Evolutionary conservation across 2,888 invertebrate species (phyloP), one percentile per base, ranked within the genome.

Genomic region (Baronia brevicornis): DNA sequence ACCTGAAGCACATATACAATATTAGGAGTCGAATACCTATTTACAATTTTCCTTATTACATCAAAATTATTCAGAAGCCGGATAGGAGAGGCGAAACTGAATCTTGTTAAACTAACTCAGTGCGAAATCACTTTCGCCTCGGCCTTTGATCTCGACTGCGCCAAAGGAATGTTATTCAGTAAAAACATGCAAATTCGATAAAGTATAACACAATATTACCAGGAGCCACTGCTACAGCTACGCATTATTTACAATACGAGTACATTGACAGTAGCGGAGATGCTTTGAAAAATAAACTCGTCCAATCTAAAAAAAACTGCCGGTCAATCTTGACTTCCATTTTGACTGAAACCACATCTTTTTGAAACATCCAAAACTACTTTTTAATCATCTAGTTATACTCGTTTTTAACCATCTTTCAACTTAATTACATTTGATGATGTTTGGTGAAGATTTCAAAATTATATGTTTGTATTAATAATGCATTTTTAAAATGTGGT

Each of bases 141-240:
- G 69, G 61, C 77, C 84, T 84, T 84, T 84, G 84, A 84, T 82
- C 78, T 82, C 67, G 67, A 60, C 58, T 66, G 74, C 70, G 77
- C 78, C 79, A 80, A 84, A 82, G 84, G 79, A 79, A 84, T 78
- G 75, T 79, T 82, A 78, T 82, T 78, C 80, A 78, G 84, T 80
- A 84, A 84, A 84, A 84, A 84, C 82, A 84, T 84, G 84, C 78
- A 84, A 84, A 84, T 84, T 82, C 79, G 82, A 84, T 84, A 80
- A 82, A 75, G 78, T 80, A 82, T 82, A 82, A 84, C 75, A 80
- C 79, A 80, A 82, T 82, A 79, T 82, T 79, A 73, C 66, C 60
- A 57, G 64, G 66, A 69, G 63, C 66, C 51, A 66, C 60, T 62
- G 70, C 57, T 57, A 60, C 35, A 51, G 60, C 43, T 44, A 34